Base-by-base conservation (phyloP, 2,797 vertebrate species). In the Apogon hyalosoma region DNA sequence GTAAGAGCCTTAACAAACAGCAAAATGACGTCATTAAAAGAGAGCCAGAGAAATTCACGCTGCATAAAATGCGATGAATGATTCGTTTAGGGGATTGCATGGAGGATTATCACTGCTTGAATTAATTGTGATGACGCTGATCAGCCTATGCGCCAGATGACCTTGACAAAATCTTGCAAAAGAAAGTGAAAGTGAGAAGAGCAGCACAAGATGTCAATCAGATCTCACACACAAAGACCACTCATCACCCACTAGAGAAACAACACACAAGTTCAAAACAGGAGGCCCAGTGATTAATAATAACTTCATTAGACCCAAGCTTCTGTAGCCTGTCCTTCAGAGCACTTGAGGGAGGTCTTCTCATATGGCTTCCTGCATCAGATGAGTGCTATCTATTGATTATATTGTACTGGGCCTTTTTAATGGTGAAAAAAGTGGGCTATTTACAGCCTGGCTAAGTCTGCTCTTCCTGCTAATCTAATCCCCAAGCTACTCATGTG, bases 401-500 rank as follows among this genome's bases (percentile, higher is more conserved):
- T 92, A 90, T 91, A 90, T 90, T 92, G 88, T 90, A 90, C 91
- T 88, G 86, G 80, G 84, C 88, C 90, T 90, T 92, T 93, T 92
- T 92, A 93, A 92, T 91, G 80, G 89, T 91, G 88, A 92, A 93
- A 90, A 92, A 92, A 90, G 87, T 87, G 88, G 91, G 89, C 92
- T 93, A 93, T 93, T 93, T 93, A 91, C 89, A 85, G 92, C 91
- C 83, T 3, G 59, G 87, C 91, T 92, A 92, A 93, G 90, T 92
- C 91, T 92, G 91, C 90, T 91, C 92, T 93, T 93, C 92, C 92
- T 93, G 92, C 92, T 93, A 93, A 92, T 93, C 91, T 93, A 93
- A 93, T 93, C 92, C 92, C 92, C 89, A 85, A 92, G 91, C 92
- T 92, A 90, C 91, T 92, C 91, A 90, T 93, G 92, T 92, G 90